phyloP scores from a whole-genome alignment of 2,113 vertebrate species.

The Dunckerocampus dactyliophorus region DNA sequence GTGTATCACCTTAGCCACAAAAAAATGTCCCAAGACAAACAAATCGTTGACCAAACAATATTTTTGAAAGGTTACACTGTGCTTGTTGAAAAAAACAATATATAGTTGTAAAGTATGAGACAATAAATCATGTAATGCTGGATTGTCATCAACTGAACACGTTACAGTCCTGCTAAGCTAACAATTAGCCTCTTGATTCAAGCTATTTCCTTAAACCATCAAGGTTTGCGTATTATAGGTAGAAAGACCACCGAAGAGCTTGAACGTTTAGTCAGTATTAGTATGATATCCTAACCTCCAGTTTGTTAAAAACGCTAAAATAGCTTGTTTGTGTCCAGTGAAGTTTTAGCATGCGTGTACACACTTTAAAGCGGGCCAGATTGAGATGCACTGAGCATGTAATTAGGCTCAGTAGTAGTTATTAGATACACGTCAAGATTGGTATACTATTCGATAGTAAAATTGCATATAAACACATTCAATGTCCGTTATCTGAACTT shows the following conservation, averaged over 20 bases:
- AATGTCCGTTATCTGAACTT: neutral
- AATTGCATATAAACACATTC: neutral
- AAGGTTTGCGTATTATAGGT: neutral
- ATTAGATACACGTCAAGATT: neutral
- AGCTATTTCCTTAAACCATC: neutral
- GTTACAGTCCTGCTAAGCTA: neutral
- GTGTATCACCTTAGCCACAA: neutral
- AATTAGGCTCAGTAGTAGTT: too few relatives aligned
- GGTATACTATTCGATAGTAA: neutral
- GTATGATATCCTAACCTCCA: too few relatives aligned
- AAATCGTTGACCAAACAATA: too few relatives aligned
- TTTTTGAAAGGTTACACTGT: too few relatives aligned
- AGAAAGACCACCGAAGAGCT: neutral
- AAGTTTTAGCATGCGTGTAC: slow-evolving; percentile 1
- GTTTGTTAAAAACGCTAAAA: neutral
- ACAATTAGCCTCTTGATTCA: neutral
- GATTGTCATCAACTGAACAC: neutral
- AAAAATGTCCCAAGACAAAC: neutral
- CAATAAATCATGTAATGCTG: neutral
- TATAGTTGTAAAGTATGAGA: neutral
- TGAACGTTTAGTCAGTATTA: neutral
- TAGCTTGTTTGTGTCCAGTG: neutral
- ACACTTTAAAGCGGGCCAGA: neutral
- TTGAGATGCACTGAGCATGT: neutral
- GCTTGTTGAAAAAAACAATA: neutral